Percentiles rank a stretch among this genome's conserved stretches.
phyloP scores from a whole-genome alignment of 2,797 vertebrate genomes.

The Squalus acanthias region DNA sequence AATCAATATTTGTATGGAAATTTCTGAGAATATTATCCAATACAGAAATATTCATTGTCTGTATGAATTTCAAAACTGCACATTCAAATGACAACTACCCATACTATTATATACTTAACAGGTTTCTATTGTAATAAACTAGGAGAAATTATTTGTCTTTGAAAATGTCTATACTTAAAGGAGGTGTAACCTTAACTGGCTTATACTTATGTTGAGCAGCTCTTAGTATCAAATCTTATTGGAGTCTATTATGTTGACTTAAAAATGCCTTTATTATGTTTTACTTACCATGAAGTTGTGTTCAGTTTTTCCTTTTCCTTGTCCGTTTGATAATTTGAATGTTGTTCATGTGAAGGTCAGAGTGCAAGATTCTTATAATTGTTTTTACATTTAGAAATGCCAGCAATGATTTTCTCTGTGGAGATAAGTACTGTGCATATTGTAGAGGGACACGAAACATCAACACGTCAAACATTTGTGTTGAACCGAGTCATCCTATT shows the following conservation, averaged over 20 bases:
- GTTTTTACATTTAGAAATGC: too few species aligned
- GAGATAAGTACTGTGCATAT: too few species aligned
- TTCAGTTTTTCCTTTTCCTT: neutral
- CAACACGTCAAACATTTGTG: too few species aligned
- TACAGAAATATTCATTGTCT: neutral
- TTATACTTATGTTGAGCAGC: neutral
- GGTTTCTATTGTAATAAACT: neutral
- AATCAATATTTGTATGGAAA: neutral
- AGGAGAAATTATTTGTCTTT: neutral
- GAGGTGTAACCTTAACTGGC: neutral
- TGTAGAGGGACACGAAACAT: too few species aligned
- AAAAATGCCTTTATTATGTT: neutral
- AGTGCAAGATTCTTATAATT: too few species aligned
- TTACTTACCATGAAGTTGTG: too few species aligned
- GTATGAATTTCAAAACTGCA: neutral
- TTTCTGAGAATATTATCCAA: neutral
- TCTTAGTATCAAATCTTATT: neutral
- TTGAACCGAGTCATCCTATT: too few species aligned
- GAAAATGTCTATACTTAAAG: neutral
- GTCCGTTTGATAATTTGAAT: neutral
- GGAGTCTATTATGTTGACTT: neutral
- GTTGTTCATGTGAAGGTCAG: neutral
- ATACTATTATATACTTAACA: neutral
- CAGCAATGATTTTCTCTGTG: too few species aligned
- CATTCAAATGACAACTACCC: neutral